Conservation (phyloP, 2,797 vertebrate species). For the Sebastolobus alascanus region DNA sequence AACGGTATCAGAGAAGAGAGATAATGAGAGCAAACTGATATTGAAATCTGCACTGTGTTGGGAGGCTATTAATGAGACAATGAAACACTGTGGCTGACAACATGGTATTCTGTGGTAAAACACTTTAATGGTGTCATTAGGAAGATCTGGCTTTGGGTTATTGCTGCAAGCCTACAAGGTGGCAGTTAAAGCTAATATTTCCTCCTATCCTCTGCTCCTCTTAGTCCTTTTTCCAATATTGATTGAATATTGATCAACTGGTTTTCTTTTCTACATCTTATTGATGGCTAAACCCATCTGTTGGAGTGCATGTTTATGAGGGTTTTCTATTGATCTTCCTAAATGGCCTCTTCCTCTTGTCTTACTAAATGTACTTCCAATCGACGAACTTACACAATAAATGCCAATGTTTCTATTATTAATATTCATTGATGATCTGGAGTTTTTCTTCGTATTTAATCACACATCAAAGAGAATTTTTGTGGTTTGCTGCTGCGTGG, state of each 20-base stretch:
- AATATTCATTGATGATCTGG: conserved; percentile 56
- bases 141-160: conserved; percentile 54
- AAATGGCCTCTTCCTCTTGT: conserved; percentile 46
- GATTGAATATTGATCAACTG: conserved; percentile 68
- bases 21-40: conserved; percentile 81
- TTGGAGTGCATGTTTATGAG: conserved; percentile 69
- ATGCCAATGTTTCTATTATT: conserved; percentile 44
- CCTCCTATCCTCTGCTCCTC: conserved; percentile 17
- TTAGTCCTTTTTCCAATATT: conserved; percentile 47
- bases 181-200: conserved; percentile 45
- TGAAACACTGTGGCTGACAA: conserved; percentile 68
- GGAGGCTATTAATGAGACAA: conserved; percentile 82
- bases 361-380: conserved; percentile 21
- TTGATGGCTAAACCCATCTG: conserved; percentile 61
- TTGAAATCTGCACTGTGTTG: conserved; percentile 75
- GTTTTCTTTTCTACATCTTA: conserved; percentile 58
- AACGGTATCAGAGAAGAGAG: conserved; percentile 78
- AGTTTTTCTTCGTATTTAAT: conserved; percentile 48
- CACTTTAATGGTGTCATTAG: conserved; percentile 72
- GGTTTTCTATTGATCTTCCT: conserved; percentile 60
- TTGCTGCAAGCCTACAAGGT: conserved; percentile 52
- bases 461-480: conserved; percentile 51
- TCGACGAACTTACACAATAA: conserved; percentile 37
- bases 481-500: conserved; percentile 35
- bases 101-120: conserved; percentile 70